phyloP scores from a whole-genome alignment of 2,797 vertebrate species.

The Pelobates cultripes region DNA sequence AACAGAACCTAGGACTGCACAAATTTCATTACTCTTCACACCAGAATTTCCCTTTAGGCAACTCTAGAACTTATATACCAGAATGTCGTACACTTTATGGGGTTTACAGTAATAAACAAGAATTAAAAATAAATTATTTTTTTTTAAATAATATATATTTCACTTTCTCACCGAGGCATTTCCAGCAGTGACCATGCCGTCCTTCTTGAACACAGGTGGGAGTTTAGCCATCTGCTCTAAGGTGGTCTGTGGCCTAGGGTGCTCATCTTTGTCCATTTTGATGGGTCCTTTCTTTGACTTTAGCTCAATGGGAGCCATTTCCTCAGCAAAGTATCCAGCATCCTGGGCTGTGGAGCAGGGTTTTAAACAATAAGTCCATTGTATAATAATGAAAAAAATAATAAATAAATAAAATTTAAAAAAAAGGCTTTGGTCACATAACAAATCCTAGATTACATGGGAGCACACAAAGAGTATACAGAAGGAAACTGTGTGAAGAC shows the following conservation, averaged over 20 bases:
- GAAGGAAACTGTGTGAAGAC: too few species aligned
- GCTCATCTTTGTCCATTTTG: conserved; percentile 86
- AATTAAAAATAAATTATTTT: too few species aligned
- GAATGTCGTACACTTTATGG: too few species aligned
- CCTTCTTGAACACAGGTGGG: conserved; percentile 89
- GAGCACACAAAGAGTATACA: too few species aligned
- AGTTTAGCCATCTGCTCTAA: conserved; percentile 89
- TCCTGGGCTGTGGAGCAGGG: conserved; percentile 79
- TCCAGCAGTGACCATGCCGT: conserved; percentile 91
- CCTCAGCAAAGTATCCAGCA: conserved; percentile 81
- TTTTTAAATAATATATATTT: too few species aligned
- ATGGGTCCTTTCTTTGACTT: conserved; percentile 90
- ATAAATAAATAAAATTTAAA: background rate
- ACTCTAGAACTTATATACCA: too few species aligned
- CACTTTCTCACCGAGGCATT: conserved; percentile 87
- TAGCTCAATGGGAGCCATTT: conserved; percentile 90
- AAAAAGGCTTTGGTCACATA: background rate
- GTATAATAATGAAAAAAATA: background rate
- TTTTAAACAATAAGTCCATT: conserved; percentile 14
- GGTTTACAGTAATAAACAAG: too few species aligned
- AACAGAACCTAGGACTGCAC: too few species aligned
- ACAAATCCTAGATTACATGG: background rate
- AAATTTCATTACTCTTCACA: too few species aligned
- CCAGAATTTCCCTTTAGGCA: too few species aligned
- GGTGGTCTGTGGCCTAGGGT: conserved; percentile 89